phyloP scores from a whole-genome alignment of 2,797 vertebrate genomes.

The Gambusia yucatana region DNA sequence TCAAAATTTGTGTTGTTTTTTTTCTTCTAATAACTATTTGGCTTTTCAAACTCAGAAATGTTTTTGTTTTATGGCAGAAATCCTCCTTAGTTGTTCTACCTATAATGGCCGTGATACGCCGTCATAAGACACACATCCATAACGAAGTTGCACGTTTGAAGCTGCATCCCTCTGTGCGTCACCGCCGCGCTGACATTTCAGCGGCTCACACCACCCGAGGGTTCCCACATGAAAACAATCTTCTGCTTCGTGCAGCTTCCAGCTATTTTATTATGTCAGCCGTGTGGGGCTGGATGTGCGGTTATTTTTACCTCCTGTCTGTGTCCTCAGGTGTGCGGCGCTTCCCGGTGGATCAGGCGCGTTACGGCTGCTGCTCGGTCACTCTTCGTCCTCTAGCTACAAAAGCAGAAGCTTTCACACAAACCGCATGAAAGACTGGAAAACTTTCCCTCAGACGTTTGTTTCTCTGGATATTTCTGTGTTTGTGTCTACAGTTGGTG shows the following conservation, averaged over 20 bases:
- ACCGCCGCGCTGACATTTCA: slow-evolving; percentile 37
- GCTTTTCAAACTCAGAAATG: too few species aligned
- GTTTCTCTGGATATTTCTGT: not conserved
- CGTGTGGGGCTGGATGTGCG: slow-evolving; percentile 14
- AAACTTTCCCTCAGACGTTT: not conserved
- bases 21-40: too few species aligned
- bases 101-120: too few species aligned
- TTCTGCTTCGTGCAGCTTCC: slow-evolving; percentile 22
- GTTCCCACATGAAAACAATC: slow-evolving; percentile 23
- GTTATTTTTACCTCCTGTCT: slow-evolving; percentile 71
- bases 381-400: slow-evolving; percentile 22
- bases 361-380: slow-evolving; percentile 18
- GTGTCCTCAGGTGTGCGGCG: slow-evolving; percentile 37
- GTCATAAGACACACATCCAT: not conserved
- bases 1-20: too few species aligned
- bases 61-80: too few species aligned
- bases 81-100: too few species aligned
- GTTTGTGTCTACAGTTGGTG: slow-evolving; percentile 17
- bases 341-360: slow-evolving; percentile 36
- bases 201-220: slow-evolving; percentile 16
- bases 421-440: not conserved
- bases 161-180: slow-evolving; percentile 23
- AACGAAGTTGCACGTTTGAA: not conserved
- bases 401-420: not conserved
- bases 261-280: slow-evolving; percentile 47